These are phyloP conservation scores for Halcyon leucocephala DNA, from an alignment of 2,797 vertebrate genomes.

Conservation along the genomic window DNA sequence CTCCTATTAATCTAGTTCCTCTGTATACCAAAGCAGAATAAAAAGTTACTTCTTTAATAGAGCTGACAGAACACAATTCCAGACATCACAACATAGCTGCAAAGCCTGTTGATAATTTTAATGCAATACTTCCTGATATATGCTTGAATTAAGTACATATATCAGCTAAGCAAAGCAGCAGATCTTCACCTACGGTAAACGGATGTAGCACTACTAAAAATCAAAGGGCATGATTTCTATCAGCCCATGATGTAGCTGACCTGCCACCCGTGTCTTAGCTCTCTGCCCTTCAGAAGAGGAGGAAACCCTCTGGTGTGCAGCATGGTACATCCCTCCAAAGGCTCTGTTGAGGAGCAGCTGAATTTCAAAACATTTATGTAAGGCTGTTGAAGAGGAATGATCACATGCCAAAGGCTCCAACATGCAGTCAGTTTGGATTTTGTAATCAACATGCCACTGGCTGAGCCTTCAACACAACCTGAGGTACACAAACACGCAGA, in stretches of 20 bases:
- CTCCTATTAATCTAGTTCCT: not conserved
- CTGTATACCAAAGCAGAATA: not conserved
- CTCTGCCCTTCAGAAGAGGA: not conserved
- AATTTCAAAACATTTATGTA: not conserved
- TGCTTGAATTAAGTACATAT: not conserved
- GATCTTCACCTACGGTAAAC: not conserved
- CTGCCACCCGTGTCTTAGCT: not conserved
- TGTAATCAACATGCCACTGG: conserved; percentile 12
- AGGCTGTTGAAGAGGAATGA: not conserved
- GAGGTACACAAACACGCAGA: not conserved
- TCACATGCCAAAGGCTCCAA: conserved; percentile 25
- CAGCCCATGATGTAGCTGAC: not conserved
- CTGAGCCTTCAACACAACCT: not conserved
- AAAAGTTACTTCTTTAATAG: not conserved
- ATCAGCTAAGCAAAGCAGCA: not conserved
- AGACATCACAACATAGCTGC: not conserved
- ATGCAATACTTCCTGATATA: not conserved
- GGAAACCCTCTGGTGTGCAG: not conserved
- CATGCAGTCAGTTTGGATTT: conserved; percentile 29
- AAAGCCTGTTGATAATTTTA: not conserved
- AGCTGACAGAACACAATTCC: not conserved
- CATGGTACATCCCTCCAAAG: not conserved
- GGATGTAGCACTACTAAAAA: not conserved
- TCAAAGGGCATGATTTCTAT: not conserved
- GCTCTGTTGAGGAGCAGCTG: not conserved